phyloP scores from a whole-genome alignment of 2,797 vertebrate species.

The Parotocinclus haroldoi region DNA sequence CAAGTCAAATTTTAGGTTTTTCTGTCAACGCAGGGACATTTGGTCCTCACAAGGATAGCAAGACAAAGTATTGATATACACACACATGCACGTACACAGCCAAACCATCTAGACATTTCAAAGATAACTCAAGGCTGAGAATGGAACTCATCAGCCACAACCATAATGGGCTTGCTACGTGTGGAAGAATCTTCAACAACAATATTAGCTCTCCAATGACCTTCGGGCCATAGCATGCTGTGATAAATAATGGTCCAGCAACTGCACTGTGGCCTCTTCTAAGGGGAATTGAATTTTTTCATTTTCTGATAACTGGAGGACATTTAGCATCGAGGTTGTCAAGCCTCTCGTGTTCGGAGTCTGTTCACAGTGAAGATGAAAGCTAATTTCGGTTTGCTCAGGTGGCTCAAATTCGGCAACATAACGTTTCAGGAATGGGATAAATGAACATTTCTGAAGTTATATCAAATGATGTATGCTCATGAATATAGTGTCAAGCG shows the following conservation, averaged over 20 bases:
- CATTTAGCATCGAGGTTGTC: not conserved
- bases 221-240: slow-evolving; percentile 2
- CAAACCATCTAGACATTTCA: slow-evolving; percentile 6
- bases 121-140: slow-evolving; percentile 22
- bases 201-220: slow-evolving; percentile 13
- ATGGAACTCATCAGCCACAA: slow-evolving; percentile 10
- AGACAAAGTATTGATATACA: too few species aligned
- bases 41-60: too few species aligned
- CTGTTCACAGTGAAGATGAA: not conserved
- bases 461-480: too few species aligned
- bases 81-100: not conserved
- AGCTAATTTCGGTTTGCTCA: too few species aligned
- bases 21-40: too few species aligned
- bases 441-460: too few species aligned
- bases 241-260: slow-evolving; percentile 10
- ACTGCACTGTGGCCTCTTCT: not conserved
- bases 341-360: not conserved
- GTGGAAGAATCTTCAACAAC: slow-evolving; percentile 17
- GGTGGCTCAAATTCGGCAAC: too few species aligned
- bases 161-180: slow-evolving; percentile 16
- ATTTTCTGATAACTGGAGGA: slow-evolving; percentile 6
- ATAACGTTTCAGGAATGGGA: too few species aligned
- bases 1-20: too few species aligned
- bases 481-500: too few species aligned
- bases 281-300: slow-evolving; percentile 6